A percentile compares a stretch with the other conserved stretches of the same genome.
These are phyloP conservation scores for Pseudoips prasinana DNA, from an alignment of 2,888 invertebrate species.

Conservation along the genomic window DNA sequence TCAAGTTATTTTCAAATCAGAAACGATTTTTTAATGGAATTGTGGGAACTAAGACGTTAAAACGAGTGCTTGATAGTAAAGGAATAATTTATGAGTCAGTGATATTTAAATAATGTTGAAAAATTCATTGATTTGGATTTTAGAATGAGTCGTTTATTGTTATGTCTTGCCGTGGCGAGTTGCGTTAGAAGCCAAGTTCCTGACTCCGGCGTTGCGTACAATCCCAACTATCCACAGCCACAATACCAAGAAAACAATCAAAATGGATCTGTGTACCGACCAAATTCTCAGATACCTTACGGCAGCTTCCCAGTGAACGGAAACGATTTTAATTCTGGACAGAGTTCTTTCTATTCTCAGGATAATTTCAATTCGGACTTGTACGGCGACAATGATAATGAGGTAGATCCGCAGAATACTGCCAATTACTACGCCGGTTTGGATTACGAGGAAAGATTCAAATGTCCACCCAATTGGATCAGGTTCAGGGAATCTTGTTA, in stretches of 20 bases:
- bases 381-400: conserved; percentile 60
- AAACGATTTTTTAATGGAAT: conserved; percentile 35
- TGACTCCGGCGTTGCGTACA: conserved; percentile 52
- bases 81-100: conserved; percentile 2
- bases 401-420: conserved; percentile 64
- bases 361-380: conserved; percentile 57
- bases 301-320: conserved; percentile 66
- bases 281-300: conserved; percentile 63
- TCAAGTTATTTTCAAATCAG: conserved; percentile 36
- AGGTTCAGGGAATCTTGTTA: conserved; percentile 91
- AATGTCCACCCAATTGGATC: conserved; percentile 95
- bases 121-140: conserved; percentile 30
- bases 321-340: conserved; percentile 59
- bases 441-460: conserved; percentile 69
- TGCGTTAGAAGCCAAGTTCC: conserved; percentile 56
- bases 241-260: conserved; percentile 49
- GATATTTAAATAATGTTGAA: conserved; percentile 16
- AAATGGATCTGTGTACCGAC: conserved; percentile 57
- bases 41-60: conserved; percentile 24
- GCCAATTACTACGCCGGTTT: conserved; percentile 67
- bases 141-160: conserved; percentile 59
- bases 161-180: conserved; percentile 52
- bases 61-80: conserved; percentile 10
- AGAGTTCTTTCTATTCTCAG: conserved; percentile 67
- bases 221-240: conserved; percentile 59